These are phyloP conservation scores for Alexandromys oeconomus DNA, from an alignment of 2,797 vertebrate genomes.

Conservation along the genomic window DNA sequence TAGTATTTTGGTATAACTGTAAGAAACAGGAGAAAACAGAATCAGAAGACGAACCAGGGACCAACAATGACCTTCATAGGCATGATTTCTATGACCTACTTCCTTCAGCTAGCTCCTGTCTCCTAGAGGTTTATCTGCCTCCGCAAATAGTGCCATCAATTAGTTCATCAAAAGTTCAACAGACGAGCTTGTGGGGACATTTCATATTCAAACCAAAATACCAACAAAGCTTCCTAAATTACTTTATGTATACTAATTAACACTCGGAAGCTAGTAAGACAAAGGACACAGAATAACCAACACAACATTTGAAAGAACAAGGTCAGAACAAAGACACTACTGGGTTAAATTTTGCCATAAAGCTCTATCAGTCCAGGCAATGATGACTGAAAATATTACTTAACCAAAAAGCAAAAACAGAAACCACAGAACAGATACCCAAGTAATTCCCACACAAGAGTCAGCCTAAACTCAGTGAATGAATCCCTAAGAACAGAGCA, in stretches of 20 bases:
- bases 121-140: background rate
- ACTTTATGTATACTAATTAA: background rate
- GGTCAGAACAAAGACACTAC: background rate
- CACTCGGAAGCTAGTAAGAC: background rate
- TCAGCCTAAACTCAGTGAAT: background rate
- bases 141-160: background rate
- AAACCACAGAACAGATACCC: background rate
- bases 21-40: background rate
- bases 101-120: background rate
- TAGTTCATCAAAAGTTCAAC: background rate
- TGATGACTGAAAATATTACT: background rate
- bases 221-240: background rate
- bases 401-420: background rate
- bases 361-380: background rate
- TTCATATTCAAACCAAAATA: background rate
- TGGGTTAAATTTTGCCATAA: background rate
- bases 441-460: background rate
- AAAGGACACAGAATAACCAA: background rate
- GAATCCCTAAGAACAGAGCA: background rate
- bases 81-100: background rate
- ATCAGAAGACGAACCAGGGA: background rate
- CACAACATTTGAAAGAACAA: background rate
- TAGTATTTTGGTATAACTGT: background rate
- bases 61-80: background rate
- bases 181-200: background rate